phyloP scores from a whole-genome alignment of 2,797 vertebrate genomes.

The Denticeps clupeoides region DNA sequence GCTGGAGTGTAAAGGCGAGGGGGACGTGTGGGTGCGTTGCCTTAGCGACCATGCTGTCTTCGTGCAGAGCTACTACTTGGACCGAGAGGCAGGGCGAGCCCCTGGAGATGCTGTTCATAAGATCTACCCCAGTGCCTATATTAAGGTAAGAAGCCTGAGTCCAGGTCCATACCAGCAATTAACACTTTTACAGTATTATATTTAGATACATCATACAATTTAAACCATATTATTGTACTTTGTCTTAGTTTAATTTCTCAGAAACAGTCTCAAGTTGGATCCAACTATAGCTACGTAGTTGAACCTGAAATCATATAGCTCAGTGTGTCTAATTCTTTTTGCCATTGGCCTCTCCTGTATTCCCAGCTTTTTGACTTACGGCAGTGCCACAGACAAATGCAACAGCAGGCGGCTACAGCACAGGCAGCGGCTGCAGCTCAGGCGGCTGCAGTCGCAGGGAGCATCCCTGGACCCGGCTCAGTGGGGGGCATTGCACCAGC shows the following conservation, averaged over 20 bases:
- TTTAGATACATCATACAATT: background rate
- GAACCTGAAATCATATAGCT: no score
- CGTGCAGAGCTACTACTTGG: conserved; percentile 94
- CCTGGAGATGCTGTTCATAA: conserved; percentile 94
- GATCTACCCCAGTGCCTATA: conserved; percentile 93
- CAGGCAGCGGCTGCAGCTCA: conserved; percentile 88
- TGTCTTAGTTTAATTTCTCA: no score
- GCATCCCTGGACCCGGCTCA: conserved; percentile 90
- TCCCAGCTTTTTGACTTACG: conserved; percentile 90
- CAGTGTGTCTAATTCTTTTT: background rate
- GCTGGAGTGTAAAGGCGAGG: conserved; percentile 92
- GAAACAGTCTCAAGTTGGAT: no score
- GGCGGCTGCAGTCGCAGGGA: conserved; percentile 88
- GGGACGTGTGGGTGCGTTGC: conserved; percentile 92
- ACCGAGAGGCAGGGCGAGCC: conserved; percentile 84
- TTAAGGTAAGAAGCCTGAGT: conserved; percentile 68
- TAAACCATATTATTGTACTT: no score
- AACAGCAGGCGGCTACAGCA: conserved; percentile 91
- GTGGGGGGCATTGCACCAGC: conserved; percentile 94
- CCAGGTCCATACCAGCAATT: no score
- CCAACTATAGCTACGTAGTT: no score
- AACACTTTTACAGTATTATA: background rate
- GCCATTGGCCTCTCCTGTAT: background rate
- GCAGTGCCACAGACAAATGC: conserved; percentile 95
- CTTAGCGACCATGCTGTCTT: conserved; percentile 93